phyloP scores from a whole-genome alignment of 2,888 invertebrate genomes.

The Andrena dorsata region DNA sequence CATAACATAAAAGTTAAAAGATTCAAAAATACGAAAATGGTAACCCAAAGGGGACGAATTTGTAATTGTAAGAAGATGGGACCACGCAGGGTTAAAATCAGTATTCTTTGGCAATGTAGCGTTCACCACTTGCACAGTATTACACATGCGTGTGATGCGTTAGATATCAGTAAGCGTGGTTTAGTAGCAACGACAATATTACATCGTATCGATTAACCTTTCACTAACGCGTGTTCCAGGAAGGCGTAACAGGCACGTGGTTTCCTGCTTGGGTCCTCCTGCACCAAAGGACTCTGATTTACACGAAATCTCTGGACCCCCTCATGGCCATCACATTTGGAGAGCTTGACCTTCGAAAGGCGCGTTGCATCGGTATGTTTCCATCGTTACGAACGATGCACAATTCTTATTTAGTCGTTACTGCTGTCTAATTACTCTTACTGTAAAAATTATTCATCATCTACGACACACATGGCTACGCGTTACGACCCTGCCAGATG shows the following conservation, averaged over 20 bases:
- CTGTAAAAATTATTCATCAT: not conserved
- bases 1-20: no score
- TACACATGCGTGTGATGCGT: no score
- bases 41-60: no score
- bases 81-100: no score
- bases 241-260: slow-evolving; percentile 91
- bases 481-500: not conserved
- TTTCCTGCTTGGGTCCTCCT: slow-evolving; percentile 93
- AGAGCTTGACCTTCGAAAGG: slow-evolving; percentile 92
- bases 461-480: no score
- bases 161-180: not conserved
- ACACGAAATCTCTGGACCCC: slow-evolving; percentile 86
- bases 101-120: no score
- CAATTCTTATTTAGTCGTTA: not conserved
- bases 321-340: slow-evolving; percentile 85
- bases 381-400: not conserved
- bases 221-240: slow-evolving; percentile 85
- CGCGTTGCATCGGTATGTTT: slow-evolving; percentile 90
- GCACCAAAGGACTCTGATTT: slow-evolving; percentile 88
- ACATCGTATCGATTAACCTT: not conserved
- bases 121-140: no score
- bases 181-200: not conserved
- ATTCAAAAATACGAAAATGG: no score
- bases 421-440: not conserved
- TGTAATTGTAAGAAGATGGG: no score